A percentile compares a stretch with the other conserved stretches of the same genome.
Conservation (phyloP, 1,140 invertebrate species). For the Acyrthosiphon pisum region DNA sequence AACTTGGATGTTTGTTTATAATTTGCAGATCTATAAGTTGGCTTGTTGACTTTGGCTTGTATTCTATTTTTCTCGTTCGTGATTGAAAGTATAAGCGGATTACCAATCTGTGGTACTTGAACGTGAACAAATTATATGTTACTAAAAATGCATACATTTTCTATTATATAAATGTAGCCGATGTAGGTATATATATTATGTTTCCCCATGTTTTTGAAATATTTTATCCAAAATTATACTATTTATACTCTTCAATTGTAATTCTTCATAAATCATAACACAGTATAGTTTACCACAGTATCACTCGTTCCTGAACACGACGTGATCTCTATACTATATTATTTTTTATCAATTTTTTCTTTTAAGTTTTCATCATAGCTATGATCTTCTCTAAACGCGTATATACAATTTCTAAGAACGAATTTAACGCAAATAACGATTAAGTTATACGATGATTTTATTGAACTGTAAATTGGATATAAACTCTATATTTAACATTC, state of each 20-base stretch:
- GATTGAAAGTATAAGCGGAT: conserved; percentile 56
- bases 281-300: not conserved
- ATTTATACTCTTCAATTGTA: not conserved
- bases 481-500: not conserved
- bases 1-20: conserved; percentile 56
- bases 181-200: not conserved
- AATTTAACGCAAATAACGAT: not conserved
- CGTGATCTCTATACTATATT: not conserved
- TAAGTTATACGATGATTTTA: not conserved
- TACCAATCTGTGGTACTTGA: conserved; percentile 41
- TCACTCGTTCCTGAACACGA: not conserved
- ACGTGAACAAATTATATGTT: conserved; percentile 40
- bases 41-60: conserved; percentile 52
- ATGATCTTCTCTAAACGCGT: not conserved
- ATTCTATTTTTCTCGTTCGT: conserved; percentile 53
- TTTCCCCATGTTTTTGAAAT: not conserved
- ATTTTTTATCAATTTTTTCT: not conserved
- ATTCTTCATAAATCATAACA: not conserved
- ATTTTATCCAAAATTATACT: not conserved
- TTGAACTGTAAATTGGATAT: conserved; percentile 32
- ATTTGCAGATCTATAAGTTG: conserved; percentile 47
- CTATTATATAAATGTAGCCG: no score
- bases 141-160: not conserved
- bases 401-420: not conserved
- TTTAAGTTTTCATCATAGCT: not conserved